These are phyloP conservation scores for Lycaon pictus DNA, from an alignment of 2,113 vertebrate genomes.

Conservation along the genomic window DNA sequence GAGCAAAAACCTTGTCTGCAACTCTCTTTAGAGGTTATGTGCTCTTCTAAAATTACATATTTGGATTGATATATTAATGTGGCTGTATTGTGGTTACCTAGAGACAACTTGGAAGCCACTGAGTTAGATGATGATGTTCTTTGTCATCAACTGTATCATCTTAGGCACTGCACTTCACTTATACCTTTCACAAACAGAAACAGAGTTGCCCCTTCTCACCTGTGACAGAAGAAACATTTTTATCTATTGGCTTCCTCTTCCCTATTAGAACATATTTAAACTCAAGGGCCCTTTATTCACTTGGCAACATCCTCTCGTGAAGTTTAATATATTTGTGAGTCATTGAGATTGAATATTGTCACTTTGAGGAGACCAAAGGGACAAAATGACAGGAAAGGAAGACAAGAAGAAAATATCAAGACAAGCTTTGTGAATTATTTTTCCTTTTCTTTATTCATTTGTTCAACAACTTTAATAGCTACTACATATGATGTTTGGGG, in stretches of 20 bases:
- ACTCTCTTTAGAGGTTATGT: constrained; percentile 37
- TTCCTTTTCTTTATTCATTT: not conserved
- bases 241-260: not conserved
- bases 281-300: not conserved
- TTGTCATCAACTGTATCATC: not conserved
- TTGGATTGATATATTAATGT: not conserved
- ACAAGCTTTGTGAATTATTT: not conserved
- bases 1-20: constrained; percentile 79
- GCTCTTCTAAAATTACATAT: constrained; percentile 21
- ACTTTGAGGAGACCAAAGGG: not conserved
- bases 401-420: not conserved
- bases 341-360: not conserved
- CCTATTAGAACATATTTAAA: not conserved
- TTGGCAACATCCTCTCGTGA: not conserved
- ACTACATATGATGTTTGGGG: not conserved
- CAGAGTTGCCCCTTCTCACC: not conserved
- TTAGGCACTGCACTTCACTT: not conserved
- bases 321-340: not conserved
- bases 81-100: constrained; percentile 14
- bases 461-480: not conserved
- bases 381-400: not conserved
- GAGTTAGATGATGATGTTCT: not conserved
- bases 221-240: not conserved
- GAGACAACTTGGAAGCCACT: not conserved
- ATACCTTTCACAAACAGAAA: not conserved